Evolutionary conservation across 2,797 vertebrate genomes (phyloP).

Genomic region (Lacerta viridis): DNA sequence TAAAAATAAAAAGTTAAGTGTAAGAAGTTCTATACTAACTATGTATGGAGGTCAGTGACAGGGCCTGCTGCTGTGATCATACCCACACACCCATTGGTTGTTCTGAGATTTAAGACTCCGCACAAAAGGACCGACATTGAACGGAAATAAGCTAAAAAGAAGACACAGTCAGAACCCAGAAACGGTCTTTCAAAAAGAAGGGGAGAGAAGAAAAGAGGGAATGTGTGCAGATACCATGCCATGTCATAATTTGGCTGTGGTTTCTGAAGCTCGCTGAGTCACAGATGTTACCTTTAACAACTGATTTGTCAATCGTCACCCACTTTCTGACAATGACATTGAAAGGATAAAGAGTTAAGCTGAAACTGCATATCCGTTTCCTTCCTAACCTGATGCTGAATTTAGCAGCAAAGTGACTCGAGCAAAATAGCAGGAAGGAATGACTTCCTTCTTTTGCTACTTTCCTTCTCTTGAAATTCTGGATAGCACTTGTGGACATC

Average conservation of each 20-base stretch:
- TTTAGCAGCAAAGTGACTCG: background rate
- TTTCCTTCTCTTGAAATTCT: background rate
- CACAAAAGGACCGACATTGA: background rate
- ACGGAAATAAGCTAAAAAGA: slow-evolving; percentile 30
- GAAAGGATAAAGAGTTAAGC: slow-evolving; percentile 36
- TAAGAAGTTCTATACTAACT: no score
- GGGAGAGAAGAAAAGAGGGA: slow-evolving; percentile 6
- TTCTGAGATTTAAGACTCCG: background rate
- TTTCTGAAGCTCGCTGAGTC: slow-evolving; percentile 52
- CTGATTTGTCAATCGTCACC: slow-evolving; percentile 55
- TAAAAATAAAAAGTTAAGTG: no score
- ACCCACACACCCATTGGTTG: background rate
- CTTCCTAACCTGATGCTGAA: background rate
- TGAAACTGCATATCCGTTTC: background rate
- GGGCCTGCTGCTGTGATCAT: no score
- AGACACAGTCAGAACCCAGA: slow-evolving; percentile 4
- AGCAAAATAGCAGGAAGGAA: background rate
- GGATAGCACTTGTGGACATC: no score
- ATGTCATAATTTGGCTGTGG: slow-evolving; percentile 14
- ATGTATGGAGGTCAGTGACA: no score
- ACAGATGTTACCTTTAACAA: slow-evolving; percentile 62
- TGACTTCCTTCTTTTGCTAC: background rate
- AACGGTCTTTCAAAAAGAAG: slow-evolving; percentile 31
- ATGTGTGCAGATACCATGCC: background rate
- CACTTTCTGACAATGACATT: slow-evolving; percentile 39